phyloP scores from a whole-genome alignment of 2,797 vertebrate genomes.

The Myotis planiceps region DNA sequence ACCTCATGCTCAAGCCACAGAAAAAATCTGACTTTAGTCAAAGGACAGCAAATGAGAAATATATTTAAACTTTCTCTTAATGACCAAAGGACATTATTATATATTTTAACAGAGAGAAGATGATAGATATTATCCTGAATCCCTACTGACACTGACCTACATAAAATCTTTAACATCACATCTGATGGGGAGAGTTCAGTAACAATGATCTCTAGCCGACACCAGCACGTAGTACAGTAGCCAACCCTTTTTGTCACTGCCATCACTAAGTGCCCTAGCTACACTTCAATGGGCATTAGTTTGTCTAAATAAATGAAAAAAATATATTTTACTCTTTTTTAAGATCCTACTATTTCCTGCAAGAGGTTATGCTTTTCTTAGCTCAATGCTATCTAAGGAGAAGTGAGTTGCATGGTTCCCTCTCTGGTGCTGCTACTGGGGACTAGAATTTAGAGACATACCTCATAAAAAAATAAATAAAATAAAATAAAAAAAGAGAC shows the following conservation, averaged over 20 bases:
- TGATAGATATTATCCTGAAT: not conserved
- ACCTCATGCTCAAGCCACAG: not conserved
- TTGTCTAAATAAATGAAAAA: not conserved
- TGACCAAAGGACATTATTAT: not conserved
- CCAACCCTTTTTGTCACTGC: not conserved
- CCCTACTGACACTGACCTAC: not conserved
- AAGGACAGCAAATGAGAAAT: not conserved
- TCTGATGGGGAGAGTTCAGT: not conserved
- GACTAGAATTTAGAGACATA: not conserved
- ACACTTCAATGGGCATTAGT: not conserved
- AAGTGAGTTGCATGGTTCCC: not conserved
- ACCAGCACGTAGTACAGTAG: not conserved
- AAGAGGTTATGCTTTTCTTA: not conserved
- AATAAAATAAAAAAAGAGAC: not conserved
- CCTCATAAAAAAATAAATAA: not conserved
- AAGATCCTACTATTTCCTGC: not conserved
- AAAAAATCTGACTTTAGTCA: not conserved
- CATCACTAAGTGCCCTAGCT: not conserved
- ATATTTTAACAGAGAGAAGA: slow-evolving; percentile 10
- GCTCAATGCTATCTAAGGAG: not conserved
- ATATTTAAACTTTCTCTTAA: not conserved
- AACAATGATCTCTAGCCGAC: not conserved
- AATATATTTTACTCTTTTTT: not conserved
- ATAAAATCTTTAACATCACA: not conserved
- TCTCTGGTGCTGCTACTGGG: not conserved